Evolutionary conservation across 1,140 invertebrate species (phyloP).

Genomic region (Lordiphosa mommai): DNA sequence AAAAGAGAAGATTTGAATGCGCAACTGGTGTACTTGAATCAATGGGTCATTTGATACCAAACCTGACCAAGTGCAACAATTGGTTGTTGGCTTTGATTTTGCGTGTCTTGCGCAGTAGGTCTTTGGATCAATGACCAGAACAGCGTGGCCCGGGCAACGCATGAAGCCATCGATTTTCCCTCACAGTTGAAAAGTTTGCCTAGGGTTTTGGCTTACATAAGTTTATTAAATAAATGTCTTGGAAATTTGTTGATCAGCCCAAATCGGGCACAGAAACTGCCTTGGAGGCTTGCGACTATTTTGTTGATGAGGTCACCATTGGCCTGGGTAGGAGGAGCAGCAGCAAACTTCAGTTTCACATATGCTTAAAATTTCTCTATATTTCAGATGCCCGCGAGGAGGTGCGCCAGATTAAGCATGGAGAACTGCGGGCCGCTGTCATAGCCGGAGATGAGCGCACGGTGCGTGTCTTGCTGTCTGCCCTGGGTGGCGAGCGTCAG

Average conservation of each 20-base stretch:
- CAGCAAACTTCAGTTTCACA: neutral
- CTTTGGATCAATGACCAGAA: slow-evolving; percentile 55
- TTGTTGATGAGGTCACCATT: slow-evolving; percentile 82
- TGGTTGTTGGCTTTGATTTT: slow-evolving; percentile 30
- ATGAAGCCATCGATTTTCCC: slow-evolving; percentile 57
- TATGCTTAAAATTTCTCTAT: slow-evolving; percentile 6
- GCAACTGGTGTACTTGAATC: slow-evolving; percentile 22
- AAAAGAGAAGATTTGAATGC: slow-evolving; percentile 14
- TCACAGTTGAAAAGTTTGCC: slow-evolving; percentile 21
- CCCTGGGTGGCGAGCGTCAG: slow-evolving; percentile 84
- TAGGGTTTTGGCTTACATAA: slow-evolving; percentile 2
- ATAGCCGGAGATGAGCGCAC: slow-evolving; percentile 84
- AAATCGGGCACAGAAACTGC: slow-evolving; percentile 81
- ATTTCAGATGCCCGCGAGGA: slow-evolving; percentile 86
- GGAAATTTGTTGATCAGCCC: slow-evolving; percentile 74
- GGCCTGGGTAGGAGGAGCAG: slow-evolving; percentile 27
- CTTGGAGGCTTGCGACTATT: slow-evolving; percentile 85
- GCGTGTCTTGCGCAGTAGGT: slow-evolving; percentile 64
- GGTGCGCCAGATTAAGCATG: slow-evolving; percentile 85
- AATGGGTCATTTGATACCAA: slow-evolving; percentile 20
- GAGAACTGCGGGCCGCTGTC: slow-evolving; percentile 87
- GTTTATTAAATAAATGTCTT: slow-evolving; percentile 62
- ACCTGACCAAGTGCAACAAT: slow-evolving; percentile 56
- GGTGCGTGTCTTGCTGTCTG: slow-evolving; percentile 84
- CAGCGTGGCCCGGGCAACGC: slow-evolving; percentile 26